Evolutionary conservation across 1,140 invertebrate genomes (phyloP).

Genomic region (Zaprionus taronus): DNA sequence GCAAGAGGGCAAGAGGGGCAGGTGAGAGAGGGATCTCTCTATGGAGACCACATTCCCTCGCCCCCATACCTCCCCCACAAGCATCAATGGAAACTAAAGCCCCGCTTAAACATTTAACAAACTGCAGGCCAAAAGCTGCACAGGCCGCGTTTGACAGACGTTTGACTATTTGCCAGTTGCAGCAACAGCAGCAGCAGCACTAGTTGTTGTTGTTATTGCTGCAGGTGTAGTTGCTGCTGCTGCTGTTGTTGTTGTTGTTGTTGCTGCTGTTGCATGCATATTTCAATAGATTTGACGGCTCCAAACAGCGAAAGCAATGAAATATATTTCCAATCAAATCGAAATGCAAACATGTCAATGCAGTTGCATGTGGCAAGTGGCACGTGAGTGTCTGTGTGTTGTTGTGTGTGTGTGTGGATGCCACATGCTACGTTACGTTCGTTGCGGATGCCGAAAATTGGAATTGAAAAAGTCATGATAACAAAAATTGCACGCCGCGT

Average conservation of each 20-base stretch:
- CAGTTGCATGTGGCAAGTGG: conserved; percentile 25
- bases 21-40: background rate
- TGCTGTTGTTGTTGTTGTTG: conserved; percentile 13
- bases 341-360: conserved; percentile 75
- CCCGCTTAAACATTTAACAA: conserved; percentile 81
- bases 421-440: conserved; percentile 14
- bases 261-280: conserved; percentile 53
- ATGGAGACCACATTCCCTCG: background rate
- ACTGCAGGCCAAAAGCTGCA: conserved; percentile 76
- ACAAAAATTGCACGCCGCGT: conserved; percentile 72
- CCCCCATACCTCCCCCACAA: conserved; percentile 11
- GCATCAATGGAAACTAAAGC: conserved; percentile 60
- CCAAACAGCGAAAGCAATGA: conserved; percentile 53
- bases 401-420: conserved; percentile 39
- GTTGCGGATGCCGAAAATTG: conserved; percentile 58
- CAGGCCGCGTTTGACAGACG: conserved; percentile 75
- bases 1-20: background rate
- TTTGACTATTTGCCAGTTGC: conserved; percentile 61
- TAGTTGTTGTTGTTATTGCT: conserved; percentile 26
- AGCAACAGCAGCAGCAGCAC: conserved; percentile 35
- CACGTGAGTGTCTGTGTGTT: conserved; percentile 15
- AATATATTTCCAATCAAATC: conserved; percentile 82
- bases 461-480: conserved; percentile 78
- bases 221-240: conserved; percentile 26
- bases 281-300: conserved; percentile 64